Evolutionary conservation across 2,888 invertebrate species (phyloP), one percentile per base, ranked within the genome.

Genomic region (Crepidodera aurea): DNA sequence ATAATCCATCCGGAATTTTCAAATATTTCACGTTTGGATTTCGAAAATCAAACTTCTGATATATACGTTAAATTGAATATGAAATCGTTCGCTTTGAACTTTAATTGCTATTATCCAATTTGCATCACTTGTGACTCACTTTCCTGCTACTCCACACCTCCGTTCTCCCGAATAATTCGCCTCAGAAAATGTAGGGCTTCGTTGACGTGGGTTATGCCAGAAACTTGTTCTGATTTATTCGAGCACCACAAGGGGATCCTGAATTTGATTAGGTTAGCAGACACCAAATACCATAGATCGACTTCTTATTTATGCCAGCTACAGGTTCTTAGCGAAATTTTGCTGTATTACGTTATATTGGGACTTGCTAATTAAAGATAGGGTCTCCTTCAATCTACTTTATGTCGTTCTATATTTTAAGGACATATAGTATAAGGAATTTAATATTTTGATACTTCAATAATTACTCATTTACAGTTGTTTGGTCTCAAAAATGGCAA

Each of bases 61-160:
- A 39, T 40, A 48, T 50, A 42, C 29, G 42, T 54, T 60, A 34
- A 59, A 58, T 59, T 50, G 37, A 62, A 58, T 58, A 62, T 50
- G 54, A 18, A 58, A 58, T 62, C 54, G 50, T 34, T 59, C 50
- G 53, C 54, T 50, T 58, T 50, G 34, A 58, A 54, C 50, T 54
- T 32, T 58, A 62, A 62, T 62, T 58, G 42, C 32, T 54, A 59
- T 62, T 42, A 59, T 46, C 54, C 56, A 58, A 62, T 62, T 62
- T 58, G 25, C 58, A 62, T 54, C 40, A 51, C 54, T 53, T 50
- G 48, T 48, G 54, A 61, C 37, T 51, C 46, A 48, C 40, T 54
- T 32, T 48, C 29, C 13, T 25, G 37, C 37, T 16, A 8, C 12
- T 19, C 37, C 5, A 25, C 39, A 39, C 39, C 27, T 39, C 16